Evolutionary conservation across 2,888 invertebrate species (phyloP), one percentile per base, ranked within the genome.

Genomic region (Cristatella mucedo): DNA sequence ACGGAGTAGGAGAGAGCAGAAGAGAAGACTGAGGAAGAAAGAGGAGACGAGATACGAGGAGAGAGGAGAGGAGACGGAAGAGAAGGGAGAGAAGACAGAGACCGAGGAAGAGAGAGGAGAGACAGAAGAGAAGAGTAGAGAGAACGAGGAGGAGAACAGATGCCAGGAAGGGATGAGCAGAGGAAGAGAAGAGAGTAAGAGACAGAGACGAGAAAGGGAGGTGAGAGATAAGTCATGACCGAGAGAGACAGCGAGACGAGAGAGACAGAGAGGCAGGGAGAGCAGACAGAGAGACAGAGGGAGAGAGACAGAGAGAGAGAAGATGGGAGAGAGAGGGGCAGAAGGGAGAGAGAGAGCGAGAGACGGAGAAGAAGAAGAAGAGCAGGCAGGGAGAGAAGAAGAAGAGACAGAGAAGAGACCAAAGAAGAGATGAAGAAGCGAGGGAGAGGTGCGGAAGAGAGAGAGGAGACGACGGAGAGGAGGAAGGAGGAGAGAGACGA

Each of bases 101-200:
- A 26, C 7, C 7, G 26, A 26, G 7, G 26, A 7, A 26, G 26
- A 26, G 26, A n/a, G 9, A 26, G n/a, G 9, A 11, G 9, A 11
- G 26, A 26, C 9, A 9, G n/a, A 9, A 11, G 9, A 26, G n/a
- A n/a, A 3, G 4, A 13, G n/a, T 5, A 40, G 19, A 21, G 13
- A 16, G 18, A 16, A n/a, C 9, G 6, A 42, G 18, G 19, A 18
- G 11, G 22, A 43, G 43, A 33, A 31, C 3, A 20, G 29, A 22
- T 37, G 20, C 16, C 20, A 33, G 21, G 3, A 26, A 19, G n/a
- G n/a, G n/a, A n/a, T n/a, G 7, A 19, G 3, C 3, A 33, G 3
- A 11, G 1, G 21, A 7, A 20, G 20, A 3, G 20, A 18, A 40
- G 31, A 36, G 26, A 46, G 37, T 20, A 41, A 21, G 11, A 30